Percentiles rank a stretch among this genome's conserved stretches.
phyloP scores from a whole-genome alignment of 2,888 invertebrate genomes.

The Caenorhabditis angaria region DNA sequence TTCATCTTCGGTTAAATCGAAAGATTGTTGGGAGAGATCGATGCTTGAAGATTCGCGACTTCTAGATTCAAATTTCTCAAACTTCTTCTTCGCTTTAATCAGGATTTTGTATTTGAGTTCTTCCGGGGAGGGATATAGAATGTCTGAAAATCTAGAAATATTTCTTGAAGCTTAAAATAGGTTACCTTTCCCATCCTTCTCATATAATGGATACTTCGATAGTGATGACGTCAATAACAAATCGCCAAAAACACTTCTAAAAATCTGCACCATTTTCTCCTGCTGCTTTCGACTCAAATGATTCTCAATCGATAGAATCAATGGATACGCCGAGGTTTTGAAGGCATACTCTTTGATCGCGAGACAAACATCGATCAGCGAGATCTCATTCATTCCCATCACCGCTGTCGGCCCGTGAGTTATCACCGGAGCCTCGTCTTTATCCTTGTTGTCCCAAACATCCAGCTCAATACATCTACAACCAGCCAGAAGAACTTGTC shows the following conservation, averaged over 20 bases:
- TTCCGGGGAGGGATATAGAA: slow-evolving; percentile 58
- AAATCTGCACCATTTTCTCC: slow-evolving; percentile 60
- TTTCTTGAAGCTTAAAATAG: not conserved
- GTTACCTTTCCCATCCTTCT: slow-evolving; percentile 5
- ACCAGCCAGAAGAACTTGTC: slow-evolving; percentile 90
- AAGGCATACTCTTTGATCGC: slow-evolving; percentile 97
- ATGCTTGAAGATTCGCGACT: slow-evolving; percentile 26
- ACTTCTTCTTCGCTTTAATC: slow-evolving; percentile 59
- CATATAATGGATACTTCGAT: slow-evolving; percentile 55
- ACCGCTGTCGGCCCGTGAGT: slow-evolving; percentile 84
- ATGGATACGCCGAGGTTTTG: slow-evolving; percentile 94
- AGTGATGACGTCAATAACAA: slow-evolving; percentile 55
- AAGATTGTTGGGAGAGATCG: slow-evolving; percentile 22
- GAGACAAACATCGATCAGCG: slow-evolving; percentile 82
- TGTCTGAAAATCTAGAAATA: slow-evolving; percentile 42
- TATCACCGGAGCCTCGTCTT: slow-evolving; percentile 85
- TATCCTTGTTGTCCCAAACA: slow-evolving; percentile 95
- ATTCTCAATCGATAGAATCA: slow-evolving; percentile 97
- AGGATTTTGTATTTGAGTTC: slow-evolving; percentile 62
- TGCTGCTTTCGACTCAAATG: slow-evolving; percentile 80
- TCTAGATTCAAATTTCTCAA: slow-evolving; percentile 32
- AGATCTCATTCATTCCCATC: slow-evolving; percentile 60
- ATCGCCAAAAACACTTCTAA: slow-evolving; percentile 61
- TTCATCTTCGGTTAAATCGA: slow-evolving; percentile 38
- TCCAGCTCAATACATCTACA: slow-evolving; percentile 97